Evolutionary conservation across 1,140 invertebrate genomes (phyloP).

Genomic region (Hycleus phaleratus): DNA sequence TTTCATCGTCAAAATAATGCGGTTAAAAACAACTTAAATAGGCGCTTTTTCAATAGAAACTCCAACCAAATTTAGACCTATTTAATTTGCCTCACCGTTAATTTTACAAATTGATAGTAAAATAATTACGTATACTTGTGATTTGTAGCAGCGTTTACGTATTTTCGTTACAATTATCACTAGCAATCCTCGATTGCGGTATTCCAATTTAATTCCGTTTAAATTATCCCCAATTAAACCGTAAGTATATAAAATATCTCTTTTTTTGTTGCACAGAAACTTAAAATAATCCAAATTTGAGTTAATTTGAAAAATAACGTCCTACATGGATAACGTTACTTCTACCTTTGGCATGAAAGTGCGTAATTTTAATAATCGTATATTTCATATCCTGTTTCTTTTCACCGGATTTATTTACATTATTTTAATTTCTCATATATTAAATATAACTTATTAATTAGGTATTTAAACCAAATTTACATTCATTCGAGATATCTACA

Average conservation of each 20-base stretch:
- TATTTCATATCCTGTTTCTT: conserved; percentile 41
- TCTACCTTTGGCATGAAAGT: conserved; percentile 43
- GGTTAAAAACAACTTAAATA: conserved; percentile 27
- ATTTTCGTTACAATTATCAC: conserved; percentile 35
- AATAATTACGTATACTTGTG: conserved; percentile 36
- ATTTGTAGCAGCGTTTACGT: conserved; percentile 38
- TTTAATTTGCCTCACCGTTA: conserved; percentile 28
- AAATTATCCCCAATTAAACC: conserved; percentile 19
- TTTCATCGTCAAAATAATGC: conserved; percentile 10
- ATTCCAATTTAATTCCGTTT: not conserved
- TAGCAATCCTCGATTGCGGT: conserved; percentile 21
- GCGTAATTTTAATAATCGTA: conserved; percentile 39
- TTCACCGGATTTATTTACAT: conserved; percentile 35
- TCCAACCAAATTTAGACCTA: conserved; percentile 10
- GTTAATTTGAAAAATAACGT: conserved; percentile 2
- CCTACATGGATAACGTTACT: conserved; percentile 39
- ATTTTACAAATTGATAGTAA: conserved; percentile 24
- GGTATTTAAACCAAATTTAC: conserved; percentile 36
- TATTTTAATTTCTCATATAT: conserved; percentile 8
- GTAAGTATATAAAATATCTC: conserved; percentile 33
- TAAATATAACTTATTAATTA: conserved; percentile 17
- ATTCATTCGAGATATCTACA: conserved; percentile 38
- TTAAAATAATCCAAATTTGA: conserved; percentile 3
- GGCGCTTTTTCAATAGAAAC: not conserved
- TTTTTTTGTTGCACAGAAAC: conserved; percentile 10